Conservation (phyloP, 2,113 vertebrate species). For the Alligator sinensis region DNA sequence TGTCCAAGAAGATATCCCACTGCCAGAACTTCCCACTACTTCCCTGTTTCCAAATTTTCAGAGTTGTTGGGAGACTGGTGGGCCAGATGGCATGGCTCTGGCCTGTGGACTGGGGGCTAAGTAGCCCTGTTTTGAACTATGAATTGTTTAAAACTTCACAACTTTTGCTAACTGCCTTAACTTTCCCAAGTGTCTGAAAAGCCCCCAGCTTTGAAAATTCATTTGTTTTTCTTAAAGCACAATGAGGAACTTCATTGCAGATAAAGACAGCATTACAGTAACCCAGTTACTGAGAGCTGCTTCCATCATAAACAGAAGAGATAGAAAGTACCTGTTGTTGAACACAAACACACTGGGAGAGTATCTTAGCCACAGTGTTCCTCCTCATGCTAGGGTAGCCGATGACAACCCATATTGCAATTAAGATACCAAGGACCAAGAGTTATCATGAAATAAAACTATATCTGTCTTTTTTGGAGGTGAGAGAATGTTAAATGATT, state of each 20-base stretch:
- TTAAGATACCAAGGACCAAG: constrained; percentile 23
- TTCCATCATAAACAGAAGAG: not conserved
- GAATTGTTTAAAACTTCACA: not conserved
- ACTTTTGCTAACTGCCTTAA: fast-evolving
- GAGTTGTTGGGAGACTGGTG: too few relatives aligned
- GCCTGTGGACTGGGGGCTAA: too few relatives aligned
- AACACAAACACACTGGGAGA: not conserved
- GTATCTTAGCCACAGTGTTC: not conserved
- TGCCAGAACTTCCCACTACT: not conserved
- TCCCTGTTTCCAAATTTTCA: not conserved
- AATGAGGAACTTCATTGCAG: not conserved
- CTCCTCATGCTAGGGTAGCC: not conserved
- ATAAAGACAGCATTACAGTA: not conserved
- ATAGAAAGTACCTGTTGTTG: not conserved
- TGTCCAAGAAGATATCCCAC: too few relatives aligned
- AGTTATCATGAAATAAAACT: not conserved
- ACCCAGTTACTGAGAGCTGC: not conserved
- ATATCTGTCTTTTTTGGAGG: not conserved
- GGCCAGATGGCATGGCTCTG: too few relatives aligned
- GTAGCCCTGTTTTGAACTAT: too few relatives aligned
- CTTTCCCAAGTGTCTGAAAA: not conserved
- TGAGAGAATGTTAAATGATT: not conserved
- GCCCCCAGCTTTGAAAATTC: not conserved
- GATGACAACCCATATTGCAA: not conserved
- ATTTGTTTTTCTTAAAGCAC: not conserved